A percentile compares a stretch with the other conserved stretches of the same genome.
phyloP scores from a whole-genome alignment of 1,140 invertebrate species.

The Aradophagus sp. region DNA sequence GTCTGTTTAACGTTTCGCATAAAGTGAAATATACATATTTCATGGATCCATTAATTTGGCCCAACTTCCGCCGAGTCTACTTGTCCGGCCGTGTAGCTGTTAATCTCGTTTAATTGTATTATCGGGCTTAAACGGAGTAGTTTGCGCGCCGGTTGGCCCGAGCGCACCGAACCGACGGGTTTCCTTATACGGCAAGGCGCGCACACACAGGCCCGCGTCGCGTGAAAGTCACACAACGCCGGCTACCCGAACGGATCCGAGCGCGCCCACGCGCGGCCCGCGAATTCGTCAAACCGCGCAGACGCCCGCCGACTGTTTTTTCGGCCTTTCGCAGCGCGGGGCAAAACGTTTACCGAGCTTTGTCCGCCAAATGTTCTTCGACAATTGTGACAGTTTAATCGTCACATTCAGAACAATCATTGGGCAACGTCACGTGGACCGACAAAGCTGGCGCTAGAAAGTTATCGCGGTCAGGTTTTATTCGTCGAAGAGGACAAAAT shows the following conservation, averaged over 20 bases:
- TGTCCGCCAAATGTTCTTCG: no score
- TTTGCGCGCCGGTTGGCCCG: conserved; percentile 40
- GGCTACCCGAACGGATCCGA: conserved; percentile 41
- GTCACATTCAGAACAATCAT: no score
- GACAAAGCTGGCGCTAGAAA: no score
- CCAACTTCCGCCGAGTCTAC: conserved; percentile 50
- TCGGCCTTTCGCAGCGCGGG: no score
- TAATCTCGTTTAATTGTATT: conserved; percentile 62
- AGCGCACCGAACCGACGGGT: conserved; percentile 50
- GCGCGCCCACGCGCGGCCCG: conserved; percentile 49
- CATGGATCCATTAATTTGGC: conserved; percentile 55
- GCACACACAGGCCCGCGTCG: conserved; percentile 1
- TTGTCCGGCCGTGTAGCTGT: conserved; percentile 42
- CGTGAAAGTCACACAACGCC: conserved; percentile 55
- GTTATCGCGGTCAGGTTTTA: no score
- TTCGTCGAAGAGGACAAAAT: no score
- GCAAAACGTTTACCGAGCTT: no score
- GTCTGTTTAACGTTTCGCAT: conserved; percentile 42
- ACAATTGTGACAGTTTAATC: no score
- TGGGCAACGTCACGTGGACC: no score
- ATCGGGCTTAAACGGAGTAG: conserved; percentile 55
- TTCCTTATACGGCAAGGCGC: conserved; percentile 52
- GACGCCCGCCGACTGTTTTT: no score
- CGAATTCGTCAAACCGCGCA: no score
- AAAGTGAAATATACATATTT: conserved; percentile 54